phyloP scores from a whole-genome alignment of 2,113 vertebrate genomes.

The Chelonoidis abingdonii region DNA sequence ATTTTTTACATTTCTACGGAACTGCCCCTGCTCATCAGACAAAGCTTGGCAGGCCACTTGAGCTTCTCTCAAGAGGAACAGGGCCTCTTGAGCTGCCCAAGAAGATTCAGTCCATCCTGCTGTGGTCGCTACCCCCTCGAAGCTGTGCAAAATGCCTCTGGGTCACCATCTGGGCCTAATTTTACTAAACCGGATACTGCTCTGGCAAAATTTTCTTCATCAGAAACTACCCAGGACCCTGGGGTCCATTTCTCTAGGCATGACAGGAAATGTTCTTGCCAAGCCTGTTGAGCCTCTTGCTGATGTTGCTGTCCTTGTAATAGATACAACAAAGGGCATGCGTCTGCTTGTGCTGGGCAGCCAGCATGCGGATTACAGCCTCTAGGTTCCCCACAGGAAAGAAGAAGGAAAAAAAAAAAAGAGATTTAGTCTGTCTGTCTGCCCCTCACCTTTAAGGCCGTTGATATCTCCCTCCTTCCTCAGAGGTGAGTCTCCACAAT shows the following conservation, averaged over 20 bases:
- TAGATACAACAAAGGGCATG: not conserved
- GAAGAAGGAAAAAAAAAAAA: not conserved
- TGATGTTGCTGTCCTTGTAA: not conserved
- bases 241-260: not conserved
- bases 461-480: not conserved
- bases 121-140: not conserved
- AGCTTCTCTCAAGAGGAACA: not conserved
- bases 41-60: not conserved
- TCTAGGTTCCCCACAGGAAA: not conserved
- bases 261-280: not conserved
- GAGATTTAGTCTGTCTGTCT: no score
- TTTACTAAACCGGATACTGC: not conserved
- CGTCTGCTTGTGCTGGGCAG: not conserved
- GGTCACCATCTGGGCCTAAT: not conserved
- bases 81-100: not conserved
- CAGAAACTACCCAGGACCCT: not conserved
- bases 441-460: not conserved
- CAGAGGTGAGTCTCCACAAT: no score
- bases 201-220: not conserved
- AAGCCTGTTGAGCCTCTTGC: not conserved
- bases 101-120: not conserved
- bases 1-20: not conserved
- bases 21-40: not conserved
- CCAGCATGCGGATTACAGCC: not conserved
- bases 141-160: not conserved